These are phyloP conservation scores for Cheilosia impressa DNA, from an alignment of 2,888 invertebrate species.

Conservation along the genomic window DNA sequence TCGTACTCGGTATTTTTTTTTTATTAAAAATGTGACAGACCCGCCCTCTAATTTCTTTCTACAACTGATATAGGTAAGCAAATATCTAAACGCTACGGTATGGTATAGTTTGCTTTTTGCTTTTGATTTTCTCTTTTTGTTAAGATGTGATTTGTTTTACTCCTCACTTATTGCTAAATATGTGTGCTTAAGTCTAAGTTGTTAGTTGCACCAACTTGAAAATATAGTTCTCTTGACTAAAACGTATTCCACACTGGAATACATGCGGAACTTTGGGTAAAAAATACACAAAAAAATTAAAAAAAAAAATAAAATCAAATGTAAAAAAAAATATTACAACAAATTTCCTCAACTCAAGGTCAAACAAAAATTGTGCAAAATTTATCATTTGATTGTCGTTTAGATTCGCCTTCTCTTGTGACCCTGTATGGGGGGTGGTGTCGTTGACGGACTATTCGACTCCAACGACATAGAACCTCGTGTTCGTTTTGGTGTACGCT, in stretches of 20 bases:
- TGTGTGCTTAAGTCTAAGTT: conserved; percentile 31
- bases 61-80: conserved; percentile 10
- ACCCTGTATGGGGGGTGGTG: conserved; percentile 82
- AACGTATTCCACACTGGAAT: conserved; percentile 26
- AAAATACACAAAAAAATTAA: conserved; percentile 7
- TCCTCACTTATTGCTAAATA: conserved; percentile 48
- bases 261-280: conserved; percentile 16
- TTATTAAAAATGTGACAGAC: not conserved
- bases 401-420: conserved; percentile 83
- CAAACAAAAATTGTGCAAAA: conserved; percentile 33
- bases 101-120: conserved; percentile 2
- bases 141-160: conserved; percentile 23
- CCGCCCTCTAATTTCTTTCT: not conserved
- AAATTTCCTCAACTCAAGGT: not conserved
- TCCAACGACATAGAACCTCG: conserved; percentile 83
- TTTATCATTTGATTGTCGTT: conserved; percentile 13
- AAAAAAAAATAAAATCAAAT: conserved; percentile 6
- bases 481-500: conserved; percentile 82
- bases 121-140: conserved; percentile 37
- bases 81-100: conserved; percentile 15
- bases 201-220: conserved; percentile 66
- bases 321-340: conserved; percentile 2
- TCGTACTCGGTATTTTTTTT: not conserved
- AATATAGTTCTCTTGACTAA: conserved; percentile 38
- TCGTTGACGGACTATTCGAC: conserved; percentile 83